phyloP scores from a whole-genome alignment of 1,140 invertebrate genomes.

The Chironomus striatipennis region DNA sequence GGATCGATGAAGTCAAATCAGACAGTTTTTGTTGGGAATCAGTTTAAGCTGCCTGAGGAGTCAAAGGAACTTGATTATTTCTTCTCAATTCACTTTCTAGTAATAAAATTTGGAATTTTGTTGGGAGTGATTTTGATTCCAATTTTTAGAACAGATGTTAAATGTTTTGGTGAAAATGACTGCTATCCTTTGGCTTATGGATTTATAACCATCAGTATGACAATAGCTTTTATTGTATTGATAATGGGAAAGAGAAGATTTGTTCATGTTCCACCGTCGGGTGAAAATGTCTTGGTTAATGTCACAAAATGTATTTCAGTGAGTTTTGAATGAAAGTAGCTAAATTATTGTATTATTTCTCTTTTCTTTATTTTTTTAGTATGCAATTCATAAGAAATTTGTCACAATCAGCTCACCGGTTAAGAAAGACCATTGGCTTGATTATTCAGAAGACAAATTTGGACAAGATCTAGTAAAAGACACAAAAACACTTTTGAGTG shows the following conservation, averaged over 20 bases:
- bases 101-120: conserved; percentile 53
- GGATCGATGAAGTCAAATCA: background rate
- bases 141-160: conserved; percentile 45
- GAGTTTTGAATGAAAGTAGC: too few relatives aligned
- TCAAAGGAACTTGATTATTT: background rate
- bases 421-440: conserved; percentile 54
- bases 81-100: background rate
- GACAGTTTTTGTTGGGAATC: background rate
- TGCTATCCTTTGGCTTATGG: conserved; percentile 59
- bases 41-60: background rate
- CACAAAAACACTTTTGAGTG: background rate
- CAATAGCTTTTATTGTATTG: conserved; percentile 48
- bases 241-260: conserved; percentile 46
- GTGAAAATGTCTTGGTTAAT: conserved; percentile 47
- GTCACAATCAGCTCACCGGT: conserved; percentile 20
- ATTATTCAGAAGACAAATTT: conserved; percentile 59
- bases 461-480: conserved; percentile 45
- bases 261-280: conserved; percentile 43
- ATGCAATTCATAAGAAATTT: conserved; percentile 24
- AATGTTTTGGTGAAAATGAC: conserved; percentile 47
- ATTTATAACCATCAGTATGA: conserved; percentile 49
- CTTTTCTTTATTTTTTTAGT: too few relatives aligned
- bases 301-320: conserved; percentile 42
- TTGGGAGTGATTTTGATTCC: conserved; percentile 52
- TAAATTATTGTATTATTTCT: too few relatives aligned